Percentiles rank a stretch among this genome's conserved stretches.
phyloP scores from a whole-genome alignment of 37 sponge, comb jelly and placozoan species.

The Crambe crambe region DNA sequence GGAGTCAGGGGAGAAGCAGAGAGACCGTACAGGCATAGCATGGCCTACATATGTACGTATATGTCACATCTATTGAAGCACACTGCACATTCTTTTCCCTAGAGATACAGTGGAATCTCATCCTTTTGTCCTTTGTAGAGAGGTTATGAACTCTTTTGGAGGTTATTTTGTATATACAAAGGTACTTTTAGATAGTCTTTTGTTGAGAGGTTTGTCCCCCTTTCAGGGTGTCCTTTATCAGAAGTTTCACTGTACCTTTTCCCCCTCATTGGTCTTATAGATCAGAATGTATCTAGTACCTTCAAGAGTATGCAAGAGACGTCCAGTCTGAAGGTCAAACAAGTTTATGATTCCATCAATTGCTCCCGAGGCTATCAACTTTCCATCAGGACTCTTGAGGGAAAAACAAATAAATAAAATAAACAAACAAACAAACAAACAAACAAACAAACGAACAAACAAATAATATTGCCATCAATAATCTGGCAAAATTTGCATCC shows the following conservation, averaged over 20 bases:
- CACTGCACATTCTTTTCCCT: too few relatives aligned
- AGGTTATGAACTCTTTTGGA: too few relatives aligned
- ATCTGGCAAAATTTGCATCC: too few relatives aligned
- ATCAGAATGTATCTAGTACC: slow-evolving; percentile 33
- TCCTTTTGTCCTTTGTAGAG: too few relatives aligned
- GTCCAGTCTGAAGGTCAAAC: slow-evolving; percentile 89
- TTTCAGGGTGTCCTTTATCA: neutral
- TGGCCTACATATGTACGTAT: slow-evolving; percentile 78
- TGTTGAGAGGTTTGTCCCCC: neutral
- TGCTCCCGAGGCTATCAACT: slow-evolving; percentile 91
- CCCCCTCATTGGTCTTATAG: neutral
- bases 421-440: too few relatives aligned
- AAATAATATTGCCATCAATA: too few relatives aligned
- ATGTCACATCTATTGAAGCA: too few relatives aligned
- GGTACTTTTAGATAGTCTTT: too few relatives aligned
- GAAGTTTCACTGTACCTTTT: neutral
- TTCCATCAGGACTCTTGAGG: slow-evolving; percentile 92
- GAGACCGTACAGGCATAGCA: slow-evolving; percentile 94
- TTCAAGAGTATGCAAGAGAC: slow-evolving; percentile 87
- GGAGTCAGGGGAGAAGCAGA: slow-evolving; percentile 96
- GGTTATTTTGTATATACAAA: too few relatives aligned
- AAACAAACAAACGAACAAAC: too few relatives aligned
- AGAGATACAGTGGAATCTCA: too few relatives aligned
- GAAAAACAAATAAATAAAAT: neutral
- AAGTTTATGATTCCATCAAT: slow-evolving; percentile 95